Conservation (phyloP, 1,140 invertebrate species). For the Phenacoccus solenopsis region DNA sequence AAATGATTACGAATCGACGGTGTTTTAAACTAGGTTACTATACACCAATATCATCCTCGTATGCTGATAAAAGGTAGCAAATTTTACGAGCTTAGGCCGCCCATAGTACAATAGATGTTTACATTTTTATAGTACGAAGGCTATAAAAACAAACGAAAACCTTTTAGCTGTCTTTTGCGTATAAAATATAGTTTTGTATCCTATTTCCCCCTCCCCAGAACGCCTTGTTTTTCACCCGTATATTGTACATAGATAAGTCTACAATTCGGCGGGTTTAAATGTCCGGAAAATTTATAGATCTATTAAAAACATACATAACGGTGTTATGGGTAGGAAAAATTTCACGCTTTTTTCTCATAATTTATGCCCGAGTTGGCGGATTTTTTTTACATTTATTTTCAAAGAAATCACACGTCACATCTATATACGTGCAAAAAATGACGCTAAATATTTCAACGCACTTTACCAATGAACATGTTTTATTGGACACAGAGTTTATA, state of each 20-base stretch:
- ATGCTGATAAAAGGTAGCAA: not conserved
- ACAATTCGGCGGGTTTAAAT: not conserved
- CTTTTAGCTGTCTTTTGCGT: not conserved
- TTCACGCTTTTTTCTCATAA: not conserved
- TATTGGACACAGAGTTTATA: too few relatives aligned
- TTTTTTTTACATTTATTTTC: not conserved
- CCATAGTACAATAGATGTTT: not conserved
- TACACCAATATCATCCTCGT: too few relatives aligned
- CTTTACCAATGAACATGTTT: too few relatives aligned
- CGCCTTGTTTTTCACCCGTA: not conserved
- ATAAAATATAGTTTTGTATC: not conserved
- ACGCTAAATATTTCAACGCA: too few relatives aligned
- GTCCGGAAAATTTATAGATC: not conserved
- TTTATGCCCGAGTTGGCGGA: not conserved
- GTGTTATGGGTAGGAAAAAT: not conserved
- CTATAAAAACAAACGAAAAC: slow-evolving; percentile 3
- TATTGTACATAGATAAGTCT: not conserved
- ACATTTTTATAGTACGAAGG: not conserved
- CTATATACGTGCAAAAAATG: too few relatives aligned
- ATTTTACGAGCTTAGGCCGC: not conserved
- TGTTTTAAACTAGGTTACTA: not conserved
- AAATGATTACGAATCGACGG: not conserved
- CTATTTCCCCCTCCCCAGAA: not conserved
- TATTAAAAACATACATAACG: not conserved
- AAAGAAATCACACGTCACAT: too few relatives aligned